Evolutionary conservation across 2,888 invertebrate species (phyloP).

Genomic region (Elmis aenea): DNA sequence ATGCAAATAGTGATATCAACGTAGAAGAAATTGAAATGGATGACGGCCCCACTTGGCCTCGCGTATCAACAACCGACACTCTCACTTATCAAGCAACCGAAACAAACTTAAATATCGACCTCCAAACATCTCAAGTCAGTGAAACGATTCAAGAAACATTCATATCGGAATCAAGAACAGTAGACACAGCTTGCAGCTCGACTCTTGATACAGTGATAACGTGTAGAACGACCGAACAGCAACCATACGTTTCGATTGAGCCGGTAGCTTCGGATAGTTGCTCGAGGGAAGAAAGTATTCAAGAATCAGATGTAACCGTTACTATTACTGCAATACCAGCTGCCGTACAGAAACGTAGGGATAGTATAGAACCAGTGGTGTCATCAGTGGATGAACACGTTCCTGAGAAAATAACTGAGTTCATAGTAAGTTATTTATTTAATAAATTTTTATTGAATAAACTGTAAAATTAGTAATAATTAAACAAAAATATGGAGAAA

Average conservation of each 20-base stretch:
- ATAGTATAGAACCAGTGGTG: constrained; percentile 35
- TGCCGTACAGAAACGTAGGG: constrained; percentile 34
- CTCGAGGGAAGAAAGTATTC: constrained; percentile 19
- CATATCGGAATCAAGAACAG: constrained; percentile 18
- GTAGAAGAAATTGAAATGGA: constrained; percentile 55
- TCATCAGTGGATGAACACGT: constrained; percentile 44
- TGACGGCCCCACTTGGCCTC: constrained; percentile 43
- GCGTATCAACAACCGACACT: constrained; percentile 14
- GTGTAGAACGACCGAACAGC: constrained; percentile 23
- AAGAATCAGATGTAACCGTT: constrained; percentile 25
- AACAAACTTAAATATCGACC: constrained; percentile 23
- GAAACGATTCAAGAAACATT: constrained; percentile 18
- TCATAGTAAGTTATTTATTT: constrained; percentile 32
- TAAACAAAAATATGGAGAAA: too few species aligned
- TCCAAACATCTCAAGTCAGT: constrained; percentile 22
- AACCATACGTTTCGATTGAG: constrained; percentile 34
- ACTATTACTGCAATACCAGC: constrained; percentile 34
- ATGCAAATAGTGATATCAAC: constrained; percentile 51
- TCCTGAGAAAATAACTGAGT: constrained; percentile 48
- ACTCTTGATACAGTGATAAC: constrained; percentile 29
- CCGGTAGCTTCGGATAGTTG: constrained; percentile 28
- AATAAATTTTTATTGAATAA: too few species aligned
- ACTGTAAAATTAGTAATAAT: too few species aligned
- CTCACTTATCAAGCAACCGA: constrained; percentile 39
- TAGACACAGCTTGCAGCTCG: constrained; percentile 14